These are phyloP conservation scores for Drosophila acutilabella DNA, from an alignment of 2,888 invertebrate species.

Conservation along the genomic window DNA sequence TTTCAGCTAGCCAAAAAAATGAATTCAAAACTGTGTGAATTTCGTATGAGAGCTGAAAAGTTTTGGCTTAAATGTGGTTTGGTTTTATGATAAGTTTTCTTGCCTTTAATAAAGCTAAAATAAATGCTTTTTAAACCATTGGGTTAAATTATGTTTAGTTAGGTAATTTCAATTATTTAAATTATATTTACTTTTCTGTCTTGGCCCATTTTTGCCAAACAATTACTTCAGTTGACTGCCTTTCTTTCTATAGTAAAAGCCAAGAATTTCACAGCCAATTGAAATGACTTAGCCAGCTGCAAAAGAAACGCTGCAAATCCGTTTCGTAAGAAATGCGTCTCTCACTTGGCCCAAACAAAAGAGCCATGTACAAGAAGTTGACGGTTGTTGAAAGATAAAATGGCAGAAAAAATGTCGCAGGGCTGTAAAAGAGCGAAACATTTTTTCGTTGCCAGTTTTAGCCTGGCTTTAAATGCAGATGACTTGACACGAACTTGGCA, in stretches of 20 bases:
- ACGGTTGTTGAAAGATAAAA: background rate
- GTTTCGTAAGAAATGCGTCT: background rate
- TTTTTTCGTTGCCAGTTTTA: slow-evolving; percentile 1
- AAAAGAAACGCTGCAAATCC: slow-evolving; percentile 10
- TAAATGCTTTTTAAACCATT: no score
- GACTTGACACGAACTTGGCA: slow-evolving; percentile 13
- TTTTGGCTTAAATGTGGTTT: background rate
- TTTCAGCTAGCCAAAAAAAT: background rate
- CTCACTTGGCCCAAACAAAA: slow-evolving; percentile 6
- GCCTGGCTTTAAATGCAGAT: slow-evolving; percentile 4
- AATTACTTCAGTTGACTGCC: no score
- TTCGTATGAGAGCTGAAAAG: background rate
- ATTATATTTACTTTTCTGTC: no score
- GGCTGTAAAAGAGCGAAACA: slow-evolving; percentile 1
- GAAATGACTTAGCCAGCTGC: slow-evolving; percentile 33
- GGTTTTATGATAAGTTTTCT: no score
- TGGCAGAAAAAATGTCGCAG: background rate
- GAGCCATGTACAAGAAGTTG: background rate
- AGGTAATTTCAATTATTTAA: no score
- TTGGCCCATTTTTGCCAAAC: no score
- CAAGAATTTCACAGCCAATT: slow-evolving; percentile 20
- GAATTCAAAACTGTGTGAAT: background rate
- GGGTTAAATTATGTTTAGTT: no score
- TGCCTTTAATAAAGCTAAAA: no score
- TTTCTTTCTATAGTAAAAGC: slow-evolving; percentile 15